Evolutionary conservation across 2,888 invertebrate species (phyloP).

Genomic region (Melieria omissa): DNA sequence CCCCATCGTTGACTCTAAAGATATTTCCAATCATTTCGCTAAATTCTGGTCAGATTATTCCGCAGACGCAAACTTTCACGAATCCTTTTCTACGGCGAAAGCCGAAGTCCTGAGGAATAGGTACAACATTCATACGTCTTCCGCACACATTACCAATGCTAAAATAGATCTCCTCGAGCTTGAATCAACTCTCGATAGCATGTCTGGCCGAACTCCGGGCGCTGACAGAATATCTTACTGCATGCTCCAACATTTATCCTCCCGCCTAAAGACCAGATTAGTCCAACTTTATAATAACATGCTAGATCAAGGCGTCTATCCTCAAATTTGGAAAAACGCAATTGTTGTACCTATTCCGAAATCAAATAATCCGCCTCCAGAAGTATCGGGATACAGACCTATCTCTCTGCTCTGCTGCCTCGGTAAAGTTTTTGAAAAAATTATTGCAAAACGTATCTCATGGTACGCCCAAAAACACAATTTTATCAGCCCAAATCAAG

Average conservation of each 20-base stretch:
- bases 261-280: neutral
- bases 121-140: neutral
- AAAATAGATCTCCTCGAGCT: neutral
- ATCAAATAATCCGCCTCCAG: slow-evolving; percentile 1
- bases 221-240: neutral
- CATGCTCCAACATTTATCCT: neutral
- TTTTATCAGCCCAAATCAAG: slow-evolving; percentile 20
- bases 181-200: neutral
- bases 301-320: neutral
- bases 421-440: slow-evolving; percentile 26
- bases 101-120: neutral
- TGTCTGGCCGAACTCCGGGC: neutral
- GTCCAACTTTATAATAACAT: neutral
- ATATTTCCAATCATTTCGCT: no score
- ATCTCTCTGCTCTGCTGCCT: slow-evolving; percentile 24
- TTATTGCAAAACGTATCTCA: slow-evolving; percentile 27
- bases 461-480: slow-evolving; percentile 51
- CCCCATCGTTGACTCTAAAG: no score
- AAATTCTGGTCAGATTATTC: no score
- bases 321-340: slow-evolving; percentile 5
- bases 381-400: slow-evolving; percentile 13
- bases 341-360: slow-evolving; percentile 18
- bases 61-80: no score
- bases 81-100: neutral
- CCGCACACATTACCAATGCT: neutral